phyloP scores from a whole-genome alignment of 2,113 vertebrate species.

The Melanerpes aurifrons region DNA sequence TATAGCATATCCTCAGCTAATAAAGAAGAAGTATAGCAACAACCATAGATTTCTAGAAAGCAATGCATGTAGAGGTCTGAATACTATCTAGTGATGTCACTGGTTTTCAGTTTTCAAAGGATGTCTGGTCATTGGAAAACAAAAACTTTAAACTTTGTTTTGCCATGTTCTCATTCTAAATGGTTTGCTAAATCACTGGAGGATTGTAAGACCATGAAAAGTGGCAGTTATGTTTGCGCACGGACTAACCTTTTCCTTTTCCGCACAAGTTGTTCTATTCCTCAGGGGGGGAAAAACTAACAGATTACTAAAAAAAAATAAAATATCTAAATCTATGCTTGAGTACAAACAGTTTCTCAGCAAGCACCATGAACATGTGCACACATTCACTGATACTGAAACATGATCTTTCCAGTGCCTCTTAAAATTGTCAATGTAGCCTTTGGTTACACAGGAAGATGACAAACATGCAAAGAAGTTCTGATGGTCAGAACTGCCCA shows the following conservation, averaged over 20 bases:
- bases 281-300: background rate
- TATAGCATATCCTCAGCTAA: background rate
- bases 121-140: background rate
- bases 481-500: background rate
- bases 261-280: conserved; percentile 38
- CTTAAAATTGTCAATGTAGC: background rate
- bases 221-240: background rate
- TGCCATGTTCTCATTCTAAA: background rate
- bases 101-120: conserved; percentile 72
- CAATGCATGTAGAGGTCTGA: background rate
- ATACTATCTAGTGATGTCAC: background rate
- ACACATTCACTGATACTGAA: background rate
- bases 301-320: background rate
- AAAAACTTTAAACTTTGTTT: background rate
- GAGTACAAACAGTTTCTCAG: conserved; percentile 49
- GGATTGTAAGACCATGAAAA: background rate
- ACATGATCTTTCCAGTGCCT: background rate
- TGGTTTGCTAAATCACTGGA: background rate
- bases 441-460: background rate
- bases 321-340: background rate
- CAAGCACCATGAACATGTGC: background rate
- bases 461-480: background rate
- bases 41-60: background rate
- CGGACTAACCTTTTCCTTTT: conserved; percentile 32
- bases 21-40: background rate